Evolutionary conservation across 2,113 vertebrate genomes (phyloP).

Genomic region (Parus major): DNA sequence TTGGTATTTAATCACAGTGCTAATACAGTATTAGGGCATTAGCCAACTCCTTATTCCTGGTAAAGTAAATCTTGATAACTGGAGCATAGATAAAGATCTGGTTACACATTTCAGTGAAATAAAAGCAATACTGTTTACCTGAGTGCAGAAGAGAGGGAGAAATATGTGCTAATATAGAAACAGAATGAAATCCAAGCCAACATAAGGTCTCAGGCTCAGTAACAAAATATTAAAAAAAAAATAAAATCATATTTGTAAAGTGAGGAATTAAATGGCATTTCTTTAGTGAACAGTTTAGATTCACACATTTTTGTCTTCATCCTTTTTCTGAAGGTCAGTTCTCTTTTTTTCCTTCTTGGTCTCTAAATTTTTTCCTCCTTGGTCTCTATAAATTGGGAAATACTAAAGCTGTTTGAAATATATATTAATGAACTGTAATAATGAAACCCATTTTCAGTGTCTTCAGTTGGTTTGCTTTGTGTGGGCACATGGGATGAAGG

Average conservation of each 20-base stretch:
- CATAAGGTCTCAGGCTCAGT: background rate
- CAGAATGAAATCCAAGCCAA: background rate
- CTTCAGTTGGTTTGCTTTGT: background rate
- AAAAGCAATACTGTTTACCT: background rate
- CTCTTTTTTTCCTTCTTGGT: background rate
- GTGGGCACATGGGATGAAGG: rapidly evolving
- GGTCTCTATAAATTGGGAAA: background rate
- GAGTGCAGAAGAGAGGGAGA: background rate
- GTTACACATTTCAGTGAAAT: background rate
- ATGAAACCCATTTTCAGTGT: rapidly evolving
- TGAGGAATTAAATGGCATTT: background rate
- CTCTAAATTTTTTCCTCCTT: background rate
- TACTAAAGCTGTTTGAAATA: background rate
- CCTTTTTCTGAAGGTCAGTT: background rate
- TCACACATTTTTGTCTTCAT: background rate
- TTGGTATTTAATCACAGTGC: background rate
- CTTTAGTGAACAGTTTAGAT: background rate
- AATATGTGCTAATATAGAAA: background rate
- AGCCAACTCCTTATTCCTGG: background rate
- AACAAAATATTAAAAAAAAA: background rate
- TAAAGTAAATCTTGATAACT: background rate
- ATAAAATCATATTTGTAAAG: background rate
- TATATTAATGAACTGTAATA: background rate
- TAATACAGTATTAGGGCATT: background rate
- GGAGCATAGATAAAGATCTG: background rate